Conservation (phyloP, 2,888 invertebrate genomes). For the Platerodrilus igneus region DNA sequence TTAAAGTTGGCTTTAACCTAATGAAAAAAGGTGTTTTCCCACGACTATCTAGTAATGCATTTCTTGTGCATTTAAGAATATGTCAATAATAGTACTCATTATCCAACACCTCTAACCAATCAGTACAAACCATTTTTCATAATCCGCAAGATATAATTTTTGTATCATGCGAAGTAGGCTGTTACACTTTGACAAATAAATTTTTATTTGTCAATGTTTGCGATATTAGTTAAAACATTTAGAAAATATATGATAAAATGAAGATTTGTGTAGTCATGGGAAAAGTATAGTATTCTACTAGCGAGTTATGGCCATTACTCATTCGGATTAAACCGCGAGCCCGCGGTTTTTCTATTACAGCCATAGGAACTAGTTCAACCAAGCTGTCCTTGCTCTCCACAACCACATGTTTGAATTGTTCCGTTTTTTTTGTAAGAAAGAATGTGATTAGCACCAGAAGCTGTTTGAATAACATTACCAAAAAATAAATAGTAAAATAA, state of each 20-base stretch:
- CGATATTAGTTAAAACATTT: too few species aligned
- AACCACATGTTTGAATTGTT: constrained; percentile 77
- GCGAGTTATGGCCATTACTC: too few species aligned
- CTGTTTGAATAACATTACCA: constrained; percentile 66
- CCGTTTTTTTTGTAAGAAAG: constrained; percentile 70
- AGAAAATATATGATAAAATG: too few species aligned
- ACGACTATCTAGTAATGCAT: constrained; percentile 17
- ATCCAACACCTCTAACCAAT: constrained; percentile 42
- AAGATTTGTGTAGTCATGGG: too few species aligned
- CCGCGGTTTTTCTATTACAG: constrained; percentile 55
- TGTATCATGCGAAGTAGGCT: too few species aligned
- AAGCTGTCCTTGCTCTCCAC: constrained; percentile 92
- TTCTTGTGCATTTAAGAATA: not conserved
- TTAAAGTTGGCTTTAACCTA: constrained; percentile 49
- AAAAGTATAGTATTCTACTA: too few species aligned
- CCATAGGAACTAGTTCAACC: constrained; percentile 78
- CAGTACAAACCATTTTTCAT: too few species aligned
- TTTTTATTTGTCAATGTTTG: too few species aligned
- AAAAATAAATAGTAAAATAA: constrained; percentile 60
- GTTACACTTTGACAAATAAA: too few species aligned
- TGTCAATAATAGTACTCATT: constrained; percentile 7
- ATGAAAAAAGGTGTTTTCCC: constrained; percentile 61
- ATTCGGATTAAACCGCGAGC: too few species aligned
- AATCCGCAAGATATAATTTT: too few species aligned
- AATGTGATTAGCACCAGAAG: constrained; percentile 90